Evolutionary conservation across 1,140 invertebrate genomes (phyloP).

Genomic region (Trachymyrmex cornetzi): DNA sequence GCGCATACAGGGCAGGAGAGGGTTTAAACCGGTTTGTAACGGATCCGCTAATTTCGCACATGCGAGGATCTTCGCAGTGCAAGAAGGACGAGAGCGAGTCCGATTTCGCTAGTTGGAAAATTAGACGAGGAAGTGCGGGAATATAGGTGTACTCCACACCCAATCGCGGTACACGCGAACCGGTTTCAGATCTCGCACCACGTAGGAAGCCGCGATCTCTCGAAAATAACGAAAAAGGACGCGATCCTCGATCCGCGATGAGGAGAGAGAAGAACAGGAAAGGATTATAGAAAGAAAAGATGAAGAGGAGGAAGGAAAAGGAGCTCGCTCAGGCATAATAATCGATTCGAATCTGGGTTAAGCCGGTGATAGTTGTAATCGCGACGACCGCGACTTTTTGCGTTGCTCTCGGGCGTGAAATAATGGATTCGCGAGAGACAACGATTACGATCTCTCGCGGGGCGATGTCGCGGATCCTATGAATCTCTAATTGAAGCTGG

Average conservation of each 20-base stretch:
- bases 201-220: slow-evolving; percentile 19
- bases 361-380: slow-evolving; percentile 3
- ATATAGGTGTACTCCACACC: background rate
- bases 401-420: background rate
- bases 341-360: slow-evolving; percentile 52
- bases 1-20: background rate
- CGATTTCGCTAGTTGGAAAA: slow-evolving; percentile 59
- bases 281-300: background rate
- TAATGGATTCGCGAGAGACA: slow-evolving; percentile 47
- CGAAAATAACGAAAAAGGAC: slow-evolving; percentile 42
- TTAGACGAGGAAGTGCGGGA: slow-evolving; percentile 48
- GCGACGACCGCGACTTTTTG: background rate
- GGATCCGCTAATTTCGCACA: slow-evolving; percentile 57
- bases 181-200: slow-evolving; percentile 46
- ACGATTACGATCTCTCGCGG: slow-evolving; percentile 35
- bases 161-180: slow-evolving; percentile 26
- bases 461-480: slow-evolving; percentile 54
- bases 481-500: slow-evolving; percentile 70
- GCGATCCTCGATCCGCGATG: background rate
- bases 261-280: background rate
- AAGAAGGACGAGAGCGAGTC: slow-evolving; percentile 18
- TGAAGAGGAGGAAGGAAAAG: background rate
- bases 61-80: slow-evolving; percentile 32
- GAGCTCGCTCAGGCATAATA: slow-evolving; percentile 36
- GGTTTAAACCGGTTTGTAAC: slow-evolving; percentile 58